phyloP scores from a whole-genome alignment of 2,797 vertebrate genomes.

The Eleutherodactylus coqui region DNA sequence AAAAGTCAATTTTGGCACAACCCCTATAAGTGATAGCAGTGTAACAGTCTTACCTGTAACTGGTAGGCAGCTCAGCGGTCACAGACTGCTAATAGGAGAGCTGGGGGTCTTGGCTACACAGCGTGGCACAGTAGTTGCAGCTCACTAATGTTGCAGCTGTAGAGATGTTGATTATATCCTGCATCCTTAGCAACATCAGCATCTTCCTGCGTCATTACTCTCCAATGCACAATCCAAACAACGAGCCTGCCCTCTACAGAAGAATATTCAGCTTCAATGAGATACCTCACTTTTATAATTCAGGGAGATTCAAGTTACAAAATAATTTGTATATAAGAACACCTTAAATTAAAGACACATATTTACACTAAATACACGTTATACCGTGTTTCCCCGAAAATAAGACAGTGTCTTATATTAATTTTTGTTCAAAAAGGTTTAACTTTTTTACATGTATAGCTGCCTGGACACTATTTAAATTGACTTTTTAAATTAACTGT shows the following conservation, averaged over 20 bases:
- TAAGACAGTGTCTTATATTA: too few relatives aligned
- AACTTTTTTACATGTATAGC: too few relatives aligned
- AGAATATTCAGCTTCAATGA: background rate
- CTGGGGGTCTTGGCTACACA: background rate
- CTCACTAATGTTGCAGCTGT: constrained; percentile 16
- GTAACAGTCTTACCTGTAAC: background rate
- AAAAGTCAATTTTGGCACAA: too few relatives aligned
- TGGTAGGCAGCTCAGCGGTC: background rate
- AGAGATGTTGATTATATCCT: constrained; percentile 31
- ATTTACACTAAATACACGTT: too few relatives aligned
- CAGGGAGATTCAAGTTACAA: background rate
- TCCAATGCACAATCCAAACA: constrained; percentile 5
- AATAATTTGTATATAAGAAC: too few relatives aligned
- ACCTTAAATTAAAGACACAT: too few relatives aligned
- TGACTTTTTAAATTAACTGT: too few relatives aligned
- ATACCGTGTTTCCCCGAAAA: too few relatives aligned
- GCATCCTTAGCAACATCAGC: constrained; percentile 54
- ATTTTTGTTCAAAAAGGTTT: too few relatives aligned
- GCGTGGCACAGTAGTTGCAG: background rate
- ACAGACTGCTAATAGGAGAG: background rate
- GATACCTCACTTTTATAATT: background rate
- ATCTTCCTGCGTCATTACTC: constrained; percentile 49
- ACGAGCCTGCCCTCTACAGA: constrained; percentile 28
- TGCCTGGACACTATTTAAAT: too few relatives aligned
- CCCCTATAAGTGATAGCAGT: too few relatives aligned